Evolutionary conservation across 2,797 vertebrate species (phyloP).

Genomic region (Prunella strophiata): DNA sequence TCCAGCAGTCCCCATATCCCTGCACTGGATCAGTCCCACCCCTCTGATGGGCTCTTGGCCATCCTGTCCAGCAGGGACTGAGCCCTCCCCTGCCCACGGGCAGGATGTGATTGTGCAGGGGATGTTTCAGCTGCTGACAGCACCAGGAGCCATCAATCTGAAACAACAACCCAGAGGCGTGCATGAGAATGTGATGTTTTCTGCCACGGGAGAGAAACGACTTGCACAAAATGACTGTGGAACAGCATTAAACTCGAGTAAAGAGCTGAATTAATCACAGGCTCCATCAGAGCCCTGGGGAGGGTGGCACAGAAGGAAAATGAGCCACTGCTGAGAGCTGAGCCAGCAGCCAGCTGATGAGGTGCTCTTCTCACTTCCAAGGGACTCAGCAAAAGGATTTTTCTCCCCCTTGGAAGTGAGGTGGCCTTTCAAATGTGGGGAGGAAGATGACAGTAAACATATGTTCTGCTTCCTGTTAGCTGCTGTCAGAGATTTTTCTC

Average conservation of each 20-base stretch:
- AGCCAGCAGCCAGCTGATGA: constrained; percentile 10
- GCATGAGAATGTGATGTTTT: neutral
- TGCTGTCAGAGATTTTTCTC: constrained; percentile 20
- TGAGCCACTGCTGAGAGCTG: neutral
- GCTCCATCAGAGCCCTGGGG: neutral
- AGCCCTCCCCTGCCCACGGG: rapidly evolving
- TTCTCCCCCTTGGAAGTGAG: constrained; percentile 19
- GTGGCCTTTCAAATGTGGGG: neutral
- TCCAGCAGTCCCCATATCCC: neutral
- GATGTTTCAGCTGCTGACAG: rapidly evolving
- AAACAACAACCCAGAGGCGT: neutral
- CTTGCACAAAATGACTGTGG: neutral
- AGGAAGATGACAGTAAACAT: constrained; percentile 51
- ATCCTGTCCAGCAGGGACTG: rapidly evolving
- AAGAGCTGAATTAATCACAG: constrained; percentile 45
- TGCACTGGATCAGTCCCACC: too few species aligned
- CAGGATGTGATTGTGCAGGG: neutral
- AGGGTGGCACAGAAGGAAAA: constrained; percentile 10
- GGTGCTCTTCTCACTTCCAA: neutral
- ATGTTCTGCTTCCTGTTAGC: constrained; percentile 8
- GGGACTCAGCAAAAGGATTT: neutral
- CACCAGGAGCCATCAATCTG: neutral
- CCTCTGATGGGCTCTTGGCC: neutral
- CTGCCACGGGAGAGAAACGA: neutral
- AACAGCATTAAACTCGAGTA: neutral